These are phyloP conservation scores for Desoria tigrina DNA, from an alignment of 2,888 invertebrate species.

Conservation along the genomic window DNA sequence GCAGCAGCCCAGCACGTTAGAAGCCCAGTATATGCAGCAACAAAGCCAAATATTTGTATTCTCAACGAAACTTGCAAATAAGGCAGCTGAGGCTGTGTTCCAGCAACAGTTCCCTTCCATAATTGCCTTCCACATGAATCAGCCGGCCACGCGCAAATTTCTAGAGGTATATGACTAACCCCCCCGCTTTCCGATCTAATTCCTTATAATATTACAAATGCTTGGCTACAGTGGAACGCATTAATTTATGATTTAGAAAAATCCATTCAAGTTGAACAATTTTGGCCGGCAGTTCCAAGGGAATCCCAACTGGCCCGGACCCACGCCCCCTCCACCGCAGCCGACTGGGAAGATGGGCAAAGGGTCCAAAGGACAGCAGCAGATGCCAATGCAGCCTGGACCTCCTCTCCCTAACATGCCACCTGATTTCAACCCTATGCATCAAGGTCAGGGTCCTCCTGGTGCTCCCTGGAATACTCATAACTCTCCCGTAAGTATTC, in stretches of 20 bases:
- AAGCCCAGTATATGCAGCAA: slow-evolving; percentile 88
- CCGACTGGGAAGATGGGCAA: slow-evolving; percentile 38
- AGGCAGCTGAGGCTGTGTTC: slow-evolving; percentile 88
- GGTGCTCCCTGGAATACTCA: slow-evolving; percentile 50
- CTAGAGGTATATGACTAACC: slow-evolving; percentile 68
- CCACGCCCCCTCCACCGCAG: slow-evolving; percentile 40
- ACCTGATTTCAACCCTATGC: slow-evolving; percentile 51
- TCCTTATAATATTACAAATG: too few species aligned
- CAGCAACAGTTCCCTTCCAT: slow-evolving; percentile 81
- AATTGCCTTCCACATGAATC: slow-evolving; percentile 91
- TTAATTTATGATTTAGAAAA: slow-evolving; percentile 67
- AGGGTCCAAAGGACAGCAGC: slow-evolving; percentile 43
- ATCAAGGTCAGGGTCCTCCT: slow-evolving; percentile 44
- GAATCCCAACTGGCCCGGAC: slow-evolving; percentile 48
- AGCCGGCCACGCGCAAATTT: slow-evolving; percentile 91
- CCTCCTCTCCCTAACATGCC: slow-evolving; percentile 49
- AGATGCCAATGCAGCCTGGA: slow-evolving; percentile 38
- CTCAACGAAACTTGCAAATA: slow-evolving; percentile 89
- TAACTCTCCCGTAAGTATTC: slow-evolving; percentile 44
- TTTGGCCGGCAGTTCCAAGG: slow-evolving; percentile 59
- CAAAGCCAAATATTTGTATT: slow-evolving; percentile 98
- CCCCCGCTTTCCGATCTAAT: slow-evolving; percentile 1
- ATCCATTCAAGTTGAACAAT: slow-evolving; percentile 85
- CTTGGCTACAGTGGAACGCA: neutral
- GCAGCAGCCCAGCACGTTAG: slow-evolving; percentile 71